Base-by-base conservation (phyloP, 2,113 vertebrate genomes). In the Varanus komodoensis region DNA sequence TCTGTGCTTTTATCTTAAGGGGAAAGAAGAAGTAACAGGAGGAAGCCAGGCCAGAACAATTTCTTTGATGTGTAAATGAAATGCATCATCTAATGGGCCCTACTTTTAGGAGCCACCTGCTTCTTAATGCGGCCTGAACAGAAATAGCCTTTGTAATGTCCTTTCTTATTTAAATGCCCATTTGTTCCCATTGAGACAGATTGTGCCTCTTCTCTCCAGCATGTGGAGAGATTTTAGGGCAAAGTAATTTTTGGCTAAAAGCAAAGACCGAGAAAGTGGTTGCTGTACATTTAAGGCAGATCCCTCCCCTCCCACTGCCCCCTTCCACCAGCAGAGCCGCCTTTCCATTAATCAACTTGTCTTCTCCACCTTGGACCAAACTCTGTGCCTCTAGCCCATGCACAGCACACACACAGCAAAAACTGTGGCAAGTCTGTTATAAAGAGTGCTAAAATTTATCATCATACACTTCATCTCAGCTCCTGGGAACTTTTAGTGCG, bases 341-440 rank as follows among this genome's bases (percentile, higher is more conserved):
- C 69, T 1, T 29, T 50, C 64, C 52, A 54, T 1, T 15, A 50
- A 0, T 27, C 44, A 17, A 1, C 86, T 86, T 57, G 4, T 2
- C 54, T 21, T 75, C 17, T 61, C 0, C 0, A 84, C 2, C 6
- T 6, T n/a, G 52, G 25, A 8, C 0, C 0, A 0, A 8, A 3
- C 83, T 61, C 4, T 6, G 0, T 21, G 0, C 87, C 81, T 74
- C 86, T 48, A 23, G 77, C 5, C 48, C 69, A 74, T 27, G 1
- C 0, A 0, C 73, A 54, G 61, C 12, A 0, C 19, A 71, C 87
- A 27, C 9, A 27, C n/a, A 0, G 27, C 83, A 29, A 6, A 25
- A 74, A 52, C 0, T 84, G 87, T 15, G 57, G 57, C 38, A 77
- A 75, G 71, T 52, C 54, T 89, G 29, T 89, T 67, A 48, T 44